A percentile compares a stretch with the other conserved stretches of the same genome.
Evolutionary conservation across 2,888 invertebrate species (phyloP).

Genomic region (Xestoiulus laeticollis): DNA sequence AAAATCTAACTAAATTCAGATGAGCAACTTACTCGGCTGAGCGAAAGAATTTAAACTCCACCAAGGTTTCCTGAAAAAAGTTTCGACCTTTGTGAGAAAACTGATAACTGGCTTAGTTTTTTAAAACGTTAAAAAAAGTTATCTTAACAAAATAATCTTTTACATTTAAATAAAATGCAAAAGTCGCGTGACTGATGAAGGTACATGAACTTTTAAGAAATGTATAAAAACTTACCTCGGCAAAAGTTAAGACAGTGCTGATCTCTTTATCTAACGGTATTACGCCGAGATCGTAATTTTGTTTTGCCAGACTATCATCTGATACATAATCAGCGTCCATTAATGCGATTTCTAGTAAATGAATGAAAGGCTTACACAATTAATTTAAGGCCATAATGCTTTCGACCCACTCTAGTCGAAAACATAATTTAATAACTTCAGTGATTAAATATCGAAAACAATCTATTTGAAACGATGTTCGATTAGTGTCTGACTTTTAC

Average conservation of each 20-base stretch:
- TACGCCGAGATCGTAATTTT: slow-evolving; percentile 59
- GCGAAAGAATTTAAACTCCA: slow-evolving; percentile 36
- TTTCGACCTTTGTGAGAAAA: not conserved
- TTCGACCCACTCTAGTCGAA: no score
- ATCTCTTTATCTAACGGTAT: slow-evolving; percentile 58
- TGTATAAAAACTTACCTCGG: slow-evolving; percentile 60
- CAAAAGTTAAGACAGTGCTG: slow-evolving; percentile 60
- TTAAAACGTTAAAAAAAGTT: no score
- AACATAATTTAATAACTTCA: no score
- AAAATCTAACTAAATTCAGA: not conserved
- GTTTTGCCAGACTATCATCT: slow-evolving; percentile 62
- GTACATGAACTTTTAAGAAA: no score
- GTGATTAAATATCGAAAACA: no score
- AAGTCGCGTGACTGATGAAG: no score
- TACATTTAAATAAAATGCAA: no score
- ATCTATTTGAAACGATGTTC: no score
- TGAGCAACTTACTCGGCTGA: slow-evolving; percentile 10
- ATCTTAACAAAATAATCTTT: no score
- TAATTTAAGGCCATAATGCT: no score
- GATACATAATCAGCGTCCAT: slow-evolving; percentile 64
- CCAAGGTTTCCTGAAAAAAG: not conserved
- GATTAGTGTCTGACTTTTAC: no score
- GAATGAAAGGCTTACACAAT: not conserved
- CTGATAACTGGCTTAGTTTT: no score
- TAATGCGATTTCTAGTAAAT: slow-evolving; percentile 55